Conservation (phyloP, 2,797 vertebrate genomes). For the Scarus forsteni region DNA sequence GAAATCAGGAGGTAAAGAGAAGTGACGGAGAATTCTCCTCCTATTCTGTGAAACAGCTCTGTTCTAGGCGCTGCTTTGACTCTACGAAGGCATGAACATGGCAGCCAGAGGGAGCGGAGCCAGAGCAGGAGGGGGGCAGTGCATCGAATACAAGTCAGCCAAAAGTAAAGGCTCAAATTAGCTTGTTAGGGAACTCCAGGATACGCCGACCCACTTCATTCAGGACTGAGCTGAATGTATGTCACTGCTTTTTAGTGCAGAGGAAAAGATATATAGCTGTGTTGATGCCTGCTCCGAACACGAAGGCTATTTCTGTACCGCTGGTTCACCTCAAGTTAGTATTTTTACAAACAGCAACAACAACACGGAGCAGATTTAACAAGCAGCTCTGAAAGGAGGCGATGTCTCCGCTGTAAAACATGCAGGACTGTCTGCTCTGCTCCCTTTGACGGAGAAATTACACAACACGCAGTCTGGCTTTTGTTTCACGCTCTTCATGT, state of each 20-base stretch:
- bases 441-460: background rate
- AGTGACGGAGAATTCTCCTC: conserved; percentile 36
- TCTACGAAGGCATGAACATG: conserved; percentile 31
- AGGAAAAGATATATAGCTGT: conserved; percentile 27
- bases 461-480: background rate
- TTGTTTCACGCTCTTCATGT: background rate
- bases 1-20: conserved; percentile 29
- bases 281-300: conserved; percentile 26
- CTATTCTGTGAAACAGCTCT: conserved; percentile 26
- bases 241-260: conserved; percentile 18
- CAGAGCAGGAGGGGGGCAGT: conserved; percentile 37
- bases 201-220: conserved; percentile 40
- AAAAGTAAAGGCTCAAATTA: conserved; percentile 63
- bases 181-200: conserved; percentile 60
- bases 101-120: conserved; percentile 49
- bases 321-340: conserved; percentile 34
- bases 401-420: conserved; percentile 26
- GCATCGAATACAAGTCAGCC: conserved; percentile 46
- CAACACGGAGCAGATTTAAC: conserved; percentile 30
- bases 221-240: conserved; percentile 34
- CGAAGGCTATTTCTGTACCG: conserved; percentile 34
- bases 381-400: background rate
- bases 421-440: background rate
- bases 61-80: conserved; percentile 37
- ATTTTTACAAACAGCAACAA: conserved; percentile 27